phyloP scores from a whole-genome alignment of 2,113 vertebrate species.

The Oenanthe oenanthe region DNA sequence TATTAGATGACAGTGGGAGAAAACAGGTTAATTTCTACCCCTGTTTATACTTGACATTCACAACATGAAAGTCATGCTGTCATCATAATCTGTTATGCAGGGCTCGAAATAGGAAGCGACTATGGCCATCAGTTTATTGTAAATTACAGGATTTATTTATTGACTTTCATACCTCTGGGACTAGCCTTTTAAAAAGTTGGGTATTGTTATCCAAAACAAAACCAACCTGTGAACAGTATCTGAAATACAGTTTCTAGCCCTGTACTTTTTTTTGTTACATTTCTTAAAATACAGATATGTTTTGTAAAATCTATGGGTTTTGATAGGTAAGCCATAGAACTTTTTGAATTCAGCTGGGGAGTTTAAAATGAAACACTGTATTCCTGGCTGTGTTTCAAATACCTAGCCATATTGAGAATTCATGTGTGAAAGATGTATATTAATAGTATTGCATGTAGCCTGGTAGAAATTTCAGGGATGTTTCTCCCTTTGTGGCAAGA shows the following conservation, averaged over 20 bases:
- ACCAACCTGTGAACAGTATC: neutral
- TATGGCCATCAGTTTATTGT: slow-evolving; percentile 28
- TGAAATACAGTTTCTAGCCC: slow-evolving; percentile 73
- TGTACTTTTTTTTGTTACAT: slow-evolving; percentile 60
- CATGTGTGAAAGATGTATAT: slow-evolving; percentile 19
- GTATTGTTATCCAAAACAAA: slow-evolving; percentile 15
- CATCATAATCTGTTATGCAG: slow-evolving; percentile 70
- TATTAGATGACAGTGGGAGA: slow-evolving; percentile 51
- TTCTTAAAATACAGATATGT: slow-evolving; percentile 38
- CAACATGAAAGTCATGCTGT: slow-evolving; percentile 64
- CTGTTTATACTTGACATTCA: slow-evolving; percentile 71
- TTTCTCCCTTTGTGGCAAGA: slow-evolving; percentile 47
- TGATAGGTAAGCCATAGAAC: neutral
- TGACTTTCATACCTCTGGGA: slow-evolving; percentile 16
- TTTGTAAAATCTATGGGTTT: slow-evolving; percentile 7
- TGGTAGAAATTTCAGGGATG: neutral
- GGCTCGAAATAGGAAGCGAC: slow-evolving; percentile 69
- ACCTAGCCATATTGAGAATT: neutral
- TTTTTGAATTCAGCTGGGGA: neutral
- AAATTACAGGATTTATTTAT: slow-evolving; percentile 19
- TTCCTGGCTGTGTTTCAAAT: slow-evolving; percentile 37
- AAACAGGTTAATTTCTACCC: slow-evolving; percentile 81
- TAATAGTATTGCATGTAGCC: slow-evolving; percentile 23
- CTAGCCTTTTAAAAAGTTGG: slow-evolving; percentile 29
- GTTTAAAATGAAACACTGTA: slow-evolving; percentile 39